These are phyloP conservation scores for Crossocerus cetratus DNA, from an alignment of 2,888 invertebrate species.

Conservation along the genomic window DNA sequence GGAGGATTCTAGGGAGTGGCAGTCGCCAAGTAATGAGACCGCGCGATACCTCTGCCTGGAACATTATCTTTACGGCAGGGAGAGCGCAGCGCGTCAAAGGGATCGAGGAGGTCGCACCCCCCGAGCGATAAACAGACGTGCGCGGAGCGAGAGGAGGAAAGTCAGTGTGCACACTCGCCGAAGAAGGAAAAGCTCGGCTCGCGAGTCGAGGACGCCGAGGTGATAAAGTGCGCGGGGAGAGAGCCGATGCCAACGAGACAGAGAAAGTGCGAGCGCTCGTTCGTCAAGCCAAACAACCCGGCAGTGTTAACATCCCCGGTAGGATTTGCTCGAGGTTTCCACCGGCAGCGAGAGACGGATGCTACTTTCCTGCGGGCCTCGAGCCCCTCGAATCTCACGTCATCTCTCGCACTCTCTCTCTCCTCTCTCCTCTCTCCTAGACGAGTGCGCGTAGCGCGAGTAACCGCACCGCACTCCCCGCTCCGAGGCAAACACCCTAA, in stretches of 20 bases:
- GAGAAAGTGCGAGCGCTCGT: background rate
- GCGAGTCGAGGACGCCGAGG: background rate
- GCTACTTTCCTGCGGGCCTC: conserved; percentile 11
- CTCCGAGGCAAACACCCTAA: conserved; percentile 55
- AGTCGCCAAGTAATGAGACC: too few relatives aligned
- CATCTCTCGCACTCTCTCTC: conserved; percentile 26
- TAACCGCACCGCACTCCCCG: conserved; percentile 35
- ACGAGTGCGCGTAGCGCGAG: conserved; percentile 25
- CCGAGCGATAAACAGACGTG: too few relatives aligned
- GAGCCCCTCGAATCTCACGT: background rate
- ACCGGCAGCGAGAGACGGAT: background rate
- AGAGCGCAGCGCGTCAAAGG: too few relatives aligned
- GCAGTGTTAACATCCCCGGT: background rate
- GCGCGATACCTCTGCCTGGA: too few relatives aligned
- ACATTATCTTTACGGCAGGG: too few relatives aligned
- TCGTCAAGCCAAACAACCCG: background rate
- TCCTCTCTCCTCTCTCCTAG: too few relatives aligned
- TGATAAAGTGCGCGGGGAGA: background rate
- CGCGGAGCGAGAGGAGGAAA: too few relatives aligned
- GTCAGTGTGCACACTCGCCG: too few relatives aligned
- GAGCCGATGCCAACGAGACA: background rate
- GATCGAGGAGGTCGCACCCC: too few relatives aligned
- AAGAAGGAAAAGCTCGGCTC: too few relatives aligned
- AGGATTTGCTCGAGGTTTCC: background rate
- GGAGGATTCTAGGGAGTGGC: too few relatives aligned